Conservation (phyloP, 1,140 invertebrate species). For the Nephila pilipes region DNA sequence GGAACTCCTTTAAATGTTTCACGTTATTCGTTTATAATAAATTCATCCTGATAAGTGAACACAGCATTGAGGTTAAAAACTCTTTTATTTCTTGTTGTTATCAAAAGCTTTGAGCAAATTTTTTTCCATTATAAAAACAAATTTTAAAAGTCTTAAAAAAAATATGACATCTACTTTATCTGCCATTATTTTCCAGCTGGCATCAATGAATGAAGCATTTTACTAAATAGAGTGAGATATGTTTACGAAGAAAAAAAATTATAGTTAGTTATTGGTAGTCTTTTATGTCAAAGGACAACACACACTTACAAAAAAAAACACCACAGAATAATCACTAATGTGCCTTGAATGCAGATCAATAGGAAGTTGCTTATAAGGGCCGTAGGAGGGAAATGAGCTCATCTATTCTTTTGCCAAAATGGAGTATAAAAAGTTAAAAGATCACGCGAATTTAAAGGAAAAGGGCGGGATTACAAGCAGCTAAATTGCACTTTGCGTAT, state of each 20-base stretch:
- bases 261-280: neutral
- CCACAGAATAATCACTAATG: neutral
- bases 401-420: neutral
- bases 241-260: neutral
- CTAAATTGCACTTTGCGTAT: neutral
- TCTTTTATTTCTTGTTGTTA: no score
- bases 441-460: neutral
- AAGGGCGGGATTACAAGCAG: neutral
- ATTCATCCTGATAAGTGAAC: no score
- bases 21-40: no score
- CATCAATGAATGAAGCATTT: neutral
- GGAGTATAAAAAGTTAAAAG: neutral
- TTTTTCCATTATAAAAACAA: no score
- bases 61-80: no score
- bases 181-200: neutral
- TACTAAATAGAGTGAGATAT: neutral
- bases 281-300: constrained; percentile 7
- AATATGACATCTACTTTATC: neutral
- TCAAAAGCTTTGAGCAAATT: no score
- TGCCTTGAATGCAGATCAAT: neutral
- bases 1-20: no score
- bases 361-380: neutral
- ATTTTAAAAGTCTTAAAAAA: neutral
- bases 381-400: neutral
- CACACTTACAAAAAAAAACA: neutral